phyloP scores from a whole-genome alignment of 1,140 invertebrate species.

The Nilaparvata lugens region DNA sequence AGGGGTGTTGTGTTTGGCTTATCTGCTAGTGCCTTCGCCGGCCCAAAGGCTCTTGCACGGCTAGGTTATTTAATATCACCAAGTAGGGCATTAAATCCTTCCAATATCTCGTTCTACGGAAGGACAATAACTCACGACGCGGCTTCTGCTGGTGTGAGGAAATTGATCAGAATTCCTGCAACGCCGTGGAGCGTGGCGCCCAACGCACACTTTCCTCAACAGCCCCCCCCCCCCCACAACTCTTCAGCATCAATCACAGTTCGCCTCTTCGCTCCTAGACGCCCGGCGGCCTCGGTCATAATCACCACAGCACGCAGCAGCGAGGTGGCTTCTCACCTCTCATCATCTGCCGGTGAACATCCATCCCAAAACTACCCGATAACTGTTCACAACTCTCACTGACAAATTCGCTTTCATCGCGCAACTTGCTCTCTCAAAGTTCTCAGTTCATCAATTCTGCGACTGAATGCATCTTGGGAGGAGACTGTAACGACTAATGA shows the following conservation, averaged over 20 bases:
- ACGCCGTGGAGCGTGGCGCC: not conserved
- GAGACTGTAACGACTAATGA: no score
- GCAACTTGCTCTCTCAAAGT: no score
- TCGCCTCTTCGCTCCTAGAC: not conserved
- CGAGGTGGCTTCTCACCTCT: no score
- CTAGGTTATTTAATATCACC: slow-evolving; percentile 5
- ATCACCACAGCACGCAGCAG: no score
- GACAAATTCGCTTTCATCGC: no score
- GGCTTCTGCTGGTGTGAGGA: not conserved
- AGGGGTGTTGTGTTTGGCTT: not conserved
- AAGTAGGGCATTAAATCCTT: slow-evolving; percentile 6
- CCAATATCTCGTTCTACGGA: not conserved
- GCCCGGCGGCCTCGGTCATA: no score
- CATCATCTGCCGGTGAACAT: no score
- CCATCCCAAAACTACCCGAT: no score
- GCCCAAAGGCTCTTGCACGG: not conserved
- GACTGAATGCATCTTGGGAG: no score
- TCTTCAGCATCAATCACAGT: not conserved
- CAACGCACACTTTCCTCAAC: not conserved
- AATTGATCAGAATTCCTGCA: slow-evolving; percentile 2
- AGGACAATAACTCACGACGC: slow-evolving; percentile 1
- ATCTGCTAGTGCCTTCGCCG: not conserved
- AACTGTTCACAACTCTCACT: no score
- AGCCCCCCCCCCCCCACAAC: no score
- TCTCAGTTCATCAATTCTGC: no score